Evolutionary conservation across 1,140 invertebrate genomes (phyloP), one percentile per base, ranked within the genome.

Genomic region (Pseudomyrmex dendroicus): DNA sequence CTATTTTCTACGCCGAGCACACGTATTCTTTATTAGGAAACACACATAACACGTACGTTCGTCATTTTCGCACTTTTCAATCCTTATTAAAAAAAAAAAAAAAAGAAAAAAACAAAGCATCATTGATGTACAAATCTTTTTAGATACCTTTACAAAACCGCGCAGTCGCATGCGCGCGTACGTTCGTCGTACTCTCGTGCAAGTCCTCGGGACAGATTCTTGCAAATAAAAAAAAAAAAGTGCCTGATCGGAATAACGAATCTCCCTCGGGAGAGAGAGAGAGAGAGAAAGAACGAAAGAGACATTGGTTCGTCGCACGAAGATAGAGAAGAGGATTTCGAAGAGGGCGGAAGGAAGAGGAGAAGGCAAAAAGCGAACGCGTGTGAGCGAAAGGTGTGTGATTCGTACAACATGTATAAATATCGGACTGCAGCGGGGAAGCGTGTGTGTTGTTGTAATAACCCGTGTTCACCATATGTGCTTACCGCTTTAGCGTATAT

Each of bases 101-200:
- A 35, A 35, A 35, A 35, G 7, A 25, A 5, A 7, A 35, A 35
- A 35, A 35, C 0, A 35, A 35, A 35, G 73, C 82, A 83, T 90
- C 84, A 66, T 90, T 88, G 72, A 90, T 70, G 86, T 72, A 86
- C 76, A 83, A 89, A 89, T 82, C 54, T 80, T 91, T 91, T 92
- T 91, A 89, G 87, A 91, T 89, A 91, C 84, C 87, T 91, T 90
- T 92, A 91, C 89, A 90, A 78, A 66, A 44, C 46, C 10, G 22
- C 62, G 17, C 25, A 66, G 54, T 22, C 4, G 22, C 48, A 13
- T 17, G 54, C 67, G 22, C 22, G 67, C 67, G 48, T n/a, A 63
- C 52, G 64, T 57, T 72, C 67, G 66, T 70, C 54, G 76, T 80
- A 72, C 76, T 80, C 66, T 80, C 66, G 76, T 56, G 54, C 76